Evolutionary conservation across 2,113 vertebrate genomes (phyloP).

Genomic region (Condylura cristata): DNA sequence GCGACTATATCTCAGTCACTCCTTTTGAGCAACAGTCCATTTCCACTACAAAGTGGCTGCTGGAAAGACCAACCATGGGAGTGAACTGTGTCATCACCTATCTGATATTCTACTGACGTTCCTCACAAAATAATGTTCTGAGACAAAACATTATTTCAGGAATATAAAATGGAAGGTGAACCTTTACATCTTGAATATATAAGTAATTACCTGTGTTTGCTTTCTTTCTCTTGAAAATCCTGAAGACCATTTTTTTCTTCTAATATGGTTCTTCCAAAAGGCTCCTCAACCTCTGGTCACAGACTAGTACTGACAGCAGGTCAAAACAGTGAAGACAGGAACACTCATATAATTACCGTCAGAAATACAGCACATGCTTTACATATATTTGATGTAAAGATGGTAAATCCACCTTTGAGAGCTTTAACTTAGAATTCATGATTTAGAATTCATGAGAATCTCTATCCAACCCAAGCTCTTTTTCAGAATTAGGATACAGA

Average conservation of each 20-base stretch:
- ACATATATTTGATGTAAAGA: not conserved
- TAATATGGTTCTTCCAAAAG: not conserved
- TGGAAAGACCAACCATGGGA: not conserved
- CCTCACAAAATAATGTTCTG: not conserved
- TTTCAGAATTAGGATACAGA: not conserved
- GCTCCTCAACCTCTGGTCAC: not conserved
- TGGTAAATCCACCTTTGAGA: not conserved
- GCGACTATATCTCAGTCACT: not conserved
- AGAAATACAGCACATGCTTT: not conserved
- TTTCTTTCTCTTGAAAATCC: constrained; percentile 13
- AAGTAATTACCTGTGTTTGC: not conserved
- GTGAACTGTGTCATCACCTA: not conserved
- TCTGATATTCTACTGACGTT: not conserved
- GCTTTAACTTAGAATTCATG: not conserved
- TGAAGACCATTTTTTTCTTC: not conserved
- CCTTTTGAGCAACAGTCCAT: not conserved
- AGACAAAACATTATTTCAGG: not conserved
- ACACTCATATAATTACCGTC: not conserved
- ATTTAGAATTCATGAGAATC: not conserved
- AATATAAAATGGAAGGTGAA: not conserved
- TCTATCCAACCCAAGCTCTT: not conserved
- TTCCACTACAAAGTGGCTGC: not conserved
- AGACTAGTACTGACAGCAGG: not conserved
- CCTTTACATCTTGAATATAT: not conserved
- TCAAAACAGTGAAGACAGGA: not conserved